Evolutionary conservation across 2,888 invertebrate species (phyloP), one percentile per base, ranked within the genome.

Genomic region (Drosophila demipolita): DNA sequence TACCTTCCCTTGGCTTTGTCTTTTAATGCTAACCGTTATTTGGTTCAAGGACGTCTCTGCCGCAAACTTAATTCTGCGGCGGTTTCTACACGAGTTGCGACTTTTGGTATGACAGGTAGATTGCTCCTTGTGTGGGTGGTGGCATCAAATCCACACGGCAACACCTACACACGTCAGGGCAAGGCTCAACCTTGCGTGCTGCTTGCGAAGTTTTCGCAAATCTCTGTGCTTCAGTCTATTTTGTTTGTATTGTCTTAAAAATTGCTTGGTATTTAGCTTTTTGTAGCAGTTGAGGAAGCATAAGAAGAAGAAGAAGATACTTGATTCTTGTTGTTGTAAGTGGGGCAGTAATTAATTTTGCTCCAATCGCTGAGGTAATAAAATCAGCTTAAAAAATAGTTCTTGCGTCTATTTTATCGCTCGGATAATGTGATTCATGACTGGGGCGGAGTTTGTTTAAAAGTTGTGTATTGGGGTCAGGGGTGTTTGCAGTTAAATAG

Each of bases 21-120:
- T 72, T 66, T 70, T 59, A 49, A 53, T 55, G 58, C 36, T 61
- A 70, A 32, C 40, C 9, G 35, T 35, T 78, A 89, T 89, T 69
- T 89, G 87, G 90, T 87, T 87, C 86, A 87, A 90, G 86, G 86
- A 78, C 89, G 75, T 59, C 66, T 65, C 58, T 76, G 80, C 89
- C 83, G 87, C 85, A 83, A 83, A 83, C 82, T 90, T 87, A 82
- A 81, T 83, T 89, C 40, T 79, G 74, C 66, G 77, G 82, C 64
- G 77, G 85, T 67, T 78, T 72, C 50, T 54, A 70, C 75, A 70
- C 75, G 79, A 74, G 64, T 68, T 87, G 58, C 66, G 69, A 69
- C 61, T 32, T 48, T 23, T 15, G 75, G 52, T 55, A 29, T 64
- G 80, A 64, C 75, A 80, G 80, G 59, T 60, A 58, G 54, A 36